Evolutionary conservation across 2,888 invertebrate genomes (phyloP).

Genomic region (Apotomis turbidana): DNA sequence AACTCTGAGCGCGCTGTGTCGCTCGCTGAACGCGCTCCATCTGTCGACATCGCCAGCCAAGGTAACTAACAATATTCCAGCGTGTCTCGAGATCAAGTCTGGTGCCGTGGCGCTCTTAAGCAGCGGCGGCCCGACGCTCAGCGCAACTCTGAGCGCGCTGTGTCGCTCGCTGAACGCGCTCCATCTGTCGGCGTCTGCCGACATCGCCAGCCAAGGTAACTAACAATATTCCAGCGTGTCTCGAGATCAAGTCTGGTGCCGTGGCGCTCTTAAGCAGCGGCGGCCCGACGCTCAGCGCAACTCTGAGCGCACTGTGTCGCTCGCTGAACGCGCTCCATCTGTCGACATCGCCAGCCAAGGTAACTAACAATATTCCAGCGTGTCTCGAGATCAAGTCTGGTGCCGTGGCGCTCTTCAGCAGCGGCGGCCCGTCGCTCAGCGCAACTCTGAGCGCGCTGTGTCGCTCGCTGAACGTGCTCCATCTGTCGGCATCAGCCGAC

Average conservation of each 20-base stretch:
- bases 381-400: constrained; percentile 93
- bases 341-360: constrained; percentile 70
- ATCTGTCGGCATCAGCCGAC: constrained; percentile 86
- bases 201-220: constrained; percentile 45
- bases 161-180: constrained; percentile 96
- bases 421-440: constrained; percentile 91
- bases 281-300: constrained; percentile 91
- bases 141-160: constrained; percentile 93
- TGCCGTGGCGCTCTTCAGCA: constrained; percentile 94
- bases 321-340: constrained; percentile 95
- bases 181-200: constrained; percentile 88
- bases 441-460: constrained; percentile 95
- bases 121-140: constrained; percentile 91
- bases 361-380: constrained; percentile 78
- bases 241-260: constrained; percentile 92
- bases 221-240: constrained; percentile 86
- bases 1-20: constrained; percentile 95
- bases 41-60: constrained; percentile 80
- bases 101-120: constrained; percentile 96
- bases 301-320: constrained; percentile 94
- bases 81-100: constrained; percentile 91
- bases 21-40: constrained; percentile 95
- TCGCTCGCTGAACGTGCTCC: constrained; percentile 94
- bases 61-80: constrained; percentile 76
- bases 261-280: constrained; percentile 95